Base-by-base conservation (phyloP, 2,797 vertebrate species). In the Potorous gilbertii region DNA sequence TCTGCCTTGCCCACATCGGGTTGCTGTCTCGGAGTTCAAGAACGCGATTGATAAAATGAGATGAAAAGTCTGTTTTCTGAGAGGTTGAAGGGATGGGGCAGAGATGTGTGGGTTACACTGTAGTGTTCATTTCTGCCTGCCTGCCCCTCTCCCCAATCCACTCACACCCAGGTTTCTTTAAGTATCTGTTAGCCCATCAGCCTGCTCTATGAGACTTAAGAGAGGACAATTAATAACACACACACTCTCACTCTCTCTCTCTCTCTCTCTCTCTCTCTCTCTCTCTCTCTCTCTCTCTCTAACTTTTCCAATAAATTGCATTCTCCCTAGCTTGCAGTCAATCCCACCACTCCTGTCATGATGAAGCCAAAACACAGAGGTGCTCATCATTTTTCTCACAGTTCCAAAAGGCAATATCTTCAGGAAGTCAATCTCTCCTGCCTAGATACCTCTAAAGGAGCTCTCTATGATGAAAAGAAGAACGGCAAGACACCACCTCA, bases 81-180 rank as follows among this genome's bases (percentile, higher is more conserved):
- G 52, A 54, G 89, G 28, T 29, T 90, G 89, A 52, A 90, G 4
- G 90, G 66, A 93, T 11, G 8, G 89, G 56, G 56, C 56, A 4
- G 55, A 34, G 1, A 74, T 92, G 93, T n/a, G 27, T 54, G 94
- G 96, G 95, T 59, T 55, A 81, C 92, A 10, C 97, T 1, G 97
- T 97, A 96, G 95, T 95, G 92, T 93, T 94, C 29, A 5, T 90
- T 54, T 90, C 90, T 21, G 0, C 40, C 81, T 12, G 29, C 31
- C 59, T 40, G 81, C 55, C 34, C 90, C 94, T 0, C 66, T 57
- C 87, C 95, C 1, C 9, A 40, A 90, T 6, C 40, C n/a, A 81
- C 66, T 24, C 66, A 81, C n/a, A 74, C n/a, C n/a, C 66, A 46
- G 21, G 46, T 81, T 21, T 81, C n/a, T 81, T 81, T 81, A 40